phyloP scores from a whole-genome alignment of 2,113 vertebrate genomes.

The Eubucco bourcierii region DNA sequence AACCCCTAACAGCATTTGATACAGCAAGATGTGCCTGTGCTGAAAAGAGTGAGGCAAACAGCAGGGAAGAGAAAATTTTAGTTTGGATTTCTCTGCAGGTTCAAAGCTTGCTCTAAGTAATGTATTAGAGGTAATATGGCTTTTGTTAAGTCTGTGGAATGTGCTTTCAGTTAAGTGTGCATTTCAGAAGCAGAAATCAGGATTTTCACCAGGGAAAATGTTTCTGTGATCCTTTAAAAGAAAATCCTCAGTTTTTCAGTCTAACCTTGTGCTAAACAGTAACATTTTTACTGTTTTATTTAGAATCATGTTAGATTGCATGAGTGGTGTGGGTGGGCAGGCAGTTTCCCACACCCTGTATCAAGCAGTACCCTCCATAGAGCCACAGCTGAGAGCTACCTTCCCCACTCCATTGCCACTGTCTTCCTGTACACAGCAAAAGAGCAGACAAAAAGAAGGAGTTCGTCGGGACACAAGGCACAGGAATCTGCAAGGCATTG shows the following conservation, averaged over 20 bases:
- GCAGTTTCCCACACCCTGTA: rapidly evolving
- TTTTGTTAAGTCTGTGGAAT: neutral
- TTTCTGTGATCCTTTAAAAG: neutral
- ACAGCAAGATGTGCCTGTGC: neutral
- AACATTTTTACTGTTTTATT: neutral
- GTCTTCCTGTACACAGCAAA: neutral
- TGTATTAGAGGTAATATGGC: neutral
- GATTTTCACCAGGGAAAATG: neutral
- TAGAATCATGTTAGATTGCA: neutral
- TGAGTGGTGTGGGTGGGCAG: neutral
- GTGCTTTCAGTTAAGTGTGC: neutral
- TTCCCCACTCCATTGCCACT: neutral
- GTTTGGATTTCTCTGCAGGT: neutral
- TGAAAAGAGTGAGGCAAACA: neutral
- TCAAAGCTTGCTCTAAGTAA: neutral
- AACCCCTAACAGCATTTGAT: neutral
- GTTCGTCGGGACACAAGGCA: neutral
- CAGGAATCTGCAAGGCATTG: neutral
- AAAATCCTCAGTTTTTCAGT: neutral
- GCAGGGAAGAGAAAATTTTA: neutral
- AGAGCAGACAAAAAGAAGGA: neutral
- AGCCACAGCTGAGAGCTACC: neutral
- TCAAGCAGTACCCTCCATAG: rapidly evolving
- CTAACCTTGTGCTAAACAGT: neutral
- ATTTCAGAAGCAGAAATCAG: neutral